phyloP scores from a whole-genome alignment of 2,797 vertebrate species.

The Dipus sagitta region DNA sequence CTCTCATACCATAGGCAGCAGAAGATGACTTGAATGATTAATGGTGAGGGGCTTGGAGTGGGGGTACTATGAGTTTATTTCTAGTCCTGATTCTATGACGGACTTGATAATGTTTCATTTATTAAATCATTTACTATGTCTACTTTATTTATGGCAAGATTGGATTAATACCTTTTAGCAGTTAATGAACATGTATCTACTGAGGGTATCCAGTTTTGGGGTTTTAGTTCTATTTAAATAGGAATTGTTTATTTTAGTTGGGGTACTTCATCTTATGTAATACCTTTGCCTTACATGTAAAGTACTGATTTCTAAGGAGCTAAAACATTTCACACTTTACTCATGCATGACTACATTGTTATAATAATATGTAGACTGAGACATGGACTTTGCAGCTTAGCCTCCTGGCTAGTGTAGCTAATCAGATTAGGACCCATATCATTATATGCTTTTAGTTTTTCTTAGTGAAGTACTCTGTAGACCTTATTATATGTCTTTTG shows the following conservation, averaged over 20 bases:
- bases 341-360: neutral
- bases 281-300: conserved; percentile 29
- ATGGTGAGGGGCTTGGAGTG: neutral
- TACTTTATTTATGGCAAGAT: conserved; percentile 34
- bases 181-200: conserved; percentile 20
- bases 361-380: conserved; percentile 19
- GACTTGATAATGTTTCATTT: conserved; percentile 31
- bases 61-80: neutral
- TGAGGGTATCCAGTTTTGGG: neutral
- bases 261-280: conserved; percentile 44
- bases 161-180: conserved; percentile 34
- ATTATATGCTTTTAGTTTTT: conserved; percentile 54
- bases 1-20: neutral
- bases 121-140: conserved; percentile 35
- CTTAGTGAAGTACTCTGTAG: conserved; percentile 61
- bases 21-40: conserved; percentile 14
- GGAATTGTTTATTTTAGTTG: conserved; percentile 43
- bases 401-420: conserved; percentile 24
- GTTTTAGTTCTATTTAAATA: conserved; percentile 38
- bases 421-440: conserved; percentile 26
- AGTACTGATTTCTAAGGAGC: conserved; percentile 12
- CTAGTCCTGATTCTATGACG: neutral
- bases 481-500: conserved; percentile 64
- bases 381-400: conserved; percentile 7
- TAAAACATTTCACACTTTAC: conserved; percentile 53